Base-by-base conservation (phyloP, 2,113 vertebrate species). In the Catagonus wagneri region DNA sequence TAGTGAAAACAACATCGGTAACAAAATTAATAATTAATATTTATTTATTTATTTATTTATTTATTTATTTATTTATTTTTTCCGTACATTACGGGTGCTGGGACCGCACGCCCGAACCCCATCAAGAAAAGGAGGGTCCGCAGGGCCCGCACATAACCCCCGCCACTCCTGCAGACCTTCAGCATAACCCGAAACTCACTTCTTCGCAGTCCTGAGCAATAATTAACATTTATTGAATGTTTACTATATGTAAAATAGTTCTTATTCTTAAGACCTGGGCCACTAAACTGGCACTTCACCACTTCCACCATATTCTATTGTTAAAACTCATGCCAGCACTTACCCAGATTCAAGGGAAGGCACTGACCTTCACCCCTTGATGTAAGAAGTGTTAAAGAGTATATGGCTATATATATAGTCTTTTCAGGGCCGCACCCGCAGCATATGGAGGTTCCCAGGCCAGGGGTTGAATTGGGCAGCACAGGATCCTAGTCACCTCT, bases 111-210 rank as follows among this genome's bases (percentile, higher is more conserved):
- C 97, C 97, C 96, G 97, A 71, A 58, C 94, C 68, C 98, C 98
- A 98, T 98, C 98, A 99, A 98, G 98, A 99, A 99, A 97, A 96
- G 98, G 98, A 99, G 98, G 94, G 19, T 65, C 22, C 15, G 0
- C 12, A 4, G 2, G 1, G 23, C 61, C 60, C 13, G 0, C 2
- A 39, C 32, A 19, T 4, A 9, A 3, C 14, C 32, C 6, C 19
- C 13, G 2, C 10, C 4, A 1, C 0, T 2, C 2, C 1, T 0
- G 20, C 3, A 0, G 0, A 0, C 0, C 16, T 6, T 32, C 4
- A 0, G 5, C 0, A 0, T 0, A 0, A 0, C 0, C 4, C 4
- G 44, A 8, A 44, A 69, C 58, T 74, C 0, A 69, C 79, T 0
- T 0, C 0, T 1, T 0, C 0, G 0, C 2, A 0, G 10, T 1